phyloP scores from a whole-genome alignment of 2,797 vertebrate genomes.

The Gambusia yucatana region DNA sequence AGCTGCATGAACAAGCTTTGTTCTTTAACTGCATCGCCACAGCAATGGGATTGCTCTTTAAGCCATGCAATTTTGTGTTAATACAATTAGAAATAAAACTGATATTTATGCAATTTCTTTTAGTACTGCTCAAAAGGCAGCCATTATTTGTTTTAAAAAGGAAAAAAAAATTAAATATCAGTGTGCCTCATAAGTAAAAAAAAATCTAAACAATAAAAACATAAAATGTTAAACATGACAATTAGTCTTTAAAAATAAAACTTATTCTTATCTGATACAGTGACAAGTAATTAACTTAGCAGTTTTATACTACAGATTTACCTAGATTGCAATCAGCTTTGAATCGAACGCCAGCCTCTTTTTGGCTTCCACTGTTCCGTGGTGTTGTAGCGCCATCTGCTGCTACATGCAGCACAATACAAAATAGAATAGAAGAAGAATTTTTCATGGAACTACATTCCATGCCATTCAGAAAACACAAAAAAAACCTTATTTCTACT shows the following conservation, averaged over 20 bases:
- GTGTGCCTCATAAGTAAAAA: slow-evolving; percentile 33
- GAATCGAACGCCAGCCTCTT: slow-evolving; percentile 83
- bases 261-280: slow-evolving; percentile 59
- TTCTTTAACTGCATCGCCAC: slow-evolving; percentile 52
- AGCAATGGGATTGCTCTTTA: slow-evolving; percentile 47
- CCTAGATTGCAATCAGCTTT: slow-evolving; percentile 85
- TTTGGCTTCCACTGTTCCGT: slow-evolving; percentile 81
- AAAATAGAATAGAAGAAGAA: slow-evolving; percentile 83
- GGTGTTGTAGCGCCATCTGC: slow-evolving; percentile 89
- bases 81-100: slow-evolving; percentile 33
- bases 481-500: slow-evolving; percentile 43
- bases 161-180: slow-evolving; percentile 36
- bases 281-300: slow-evolving; percentile 58
- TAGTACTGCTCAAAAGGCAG: slow-evolving; percentile 43
- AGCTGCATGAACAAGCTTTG: slow-evolving; percentile 66
- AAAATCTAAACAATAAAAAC: slow-evolving; percentile 33
- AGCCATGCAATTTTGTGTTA: slow-evolving; percentile 52
- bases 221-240: slow-evolving; percentile 47
- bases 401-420: slow-evolving; percentile 84
- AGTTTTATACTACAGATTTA: slow-evolving; percentile 76
- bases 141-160: slow-evolving; percentile 44
- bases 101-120: slow-evolving; percentile 29
- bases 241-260: slow-evolving; percentile 59
- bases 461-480: slow-evolving; percentile 47
- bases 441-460: slow-evolving; percentile 73